Conservation (phyloP, 35 echinoderm and acorn worm genomes). For the Apostichopus japonicus region DNA sequence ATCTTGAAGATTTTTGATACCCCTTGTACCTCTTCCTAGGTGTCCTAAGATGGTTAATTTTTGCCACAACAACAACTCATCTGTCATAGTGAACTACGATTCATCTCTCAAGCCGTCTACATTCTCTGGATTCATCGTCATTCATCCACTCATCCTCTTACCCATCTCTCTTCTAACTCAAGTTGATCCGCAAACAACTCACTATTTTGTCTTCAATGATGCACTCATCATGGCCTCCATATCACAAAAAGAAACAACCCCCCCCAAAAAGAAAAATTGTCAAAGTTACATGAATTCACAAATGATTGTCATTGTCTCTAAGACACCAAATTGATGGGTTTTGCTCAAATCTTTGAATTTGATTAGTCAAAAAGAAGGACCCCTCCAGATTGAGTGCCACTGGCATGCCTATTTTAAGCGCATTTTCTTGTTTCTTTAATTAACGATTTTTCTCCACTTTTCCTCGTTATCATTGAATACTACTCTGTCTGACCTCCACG, state of each 20-base stretch:
- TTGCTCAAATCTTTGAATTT: not conserved
- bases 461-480: slow-evolving; percentile 16
- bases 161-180: not conserved
- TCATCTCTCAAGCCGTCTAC: not conserved
- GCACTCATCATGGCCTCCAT: not conserved
- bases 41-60: too few species aligned
- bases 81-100: not conserved
- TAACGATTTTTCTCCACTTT: slow-evolving; percentile 9
- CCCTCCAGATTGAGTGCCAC: slow-evolving; percentile 16
- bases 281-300: not conserved
- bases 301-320: not conserved
- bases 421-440: slow-evolving; percentile 36
- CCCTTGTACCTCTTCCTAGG: too few species aligned
- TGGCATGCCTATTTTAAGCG: slow-evolving; percentile 34
- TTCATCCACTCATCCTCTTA: slow-evolving; percentile 13
- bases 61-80: too few species aligned
- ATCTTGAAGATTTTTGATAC: too few species aligned
- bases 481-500: slow-evolving; percentile 22
- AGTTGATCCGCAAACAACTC: slow-evolving; percentile 59
- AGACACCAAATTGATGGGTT: not conserved
- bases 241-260: too few species aligned
- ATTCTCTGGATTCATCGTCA: slow-evolving; percentile 6
- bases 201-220: slow-evolving; percentile 58
- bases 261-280: not conserved
- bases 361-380: not conserved